Conservation (phyloP, 2,797 vertebrate species). For the Arnoldichthys spilopterus region DNA sequence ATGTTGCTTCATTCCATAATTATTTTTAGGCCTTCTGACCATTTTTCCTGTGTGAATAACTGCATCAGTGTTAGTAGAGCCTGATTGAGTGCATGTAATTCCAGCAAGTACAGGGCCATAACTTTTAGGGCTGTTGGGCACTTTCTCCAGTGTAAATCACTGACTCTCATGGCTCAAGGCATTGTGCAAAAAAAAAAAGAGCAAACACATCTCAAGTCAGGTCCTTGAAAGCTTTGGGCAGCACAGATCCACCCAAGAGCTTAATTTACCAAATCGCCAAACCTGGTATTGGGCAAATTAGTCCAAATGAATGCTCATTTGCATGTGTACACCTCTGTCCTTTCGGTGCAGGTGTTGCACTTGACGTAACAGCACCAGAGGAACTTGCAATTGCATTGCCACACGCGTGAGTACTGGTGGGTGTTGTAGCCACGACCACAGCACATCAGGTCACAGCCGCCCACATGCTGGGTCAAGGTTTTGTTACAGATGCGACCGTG, state of each 20-base stretch:
- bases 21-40: neutral
- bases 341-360: constrained; percentile 98
- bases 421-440: constrained; percentile 98
- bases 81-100: neutral
- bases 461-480: constrained; percentile 89
- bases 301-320: constrained; percentile 84
- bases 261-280: neutral
- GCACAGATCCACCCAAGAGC: neutral
- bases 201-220: neutral
- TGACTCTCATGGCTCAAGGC: neutral
- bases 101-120: neutral
- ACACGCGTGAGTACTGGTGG: constrained; percentile 94
- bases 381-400: constrained; percentile 99
- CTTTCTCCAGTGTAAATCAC: constrained; percentile 29
- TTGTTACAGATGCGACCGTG: constrained; percentile 97
- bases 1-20: neutral
- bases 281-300: neutral
- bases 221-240: neutral
- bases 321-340: constrained; percentile 96
- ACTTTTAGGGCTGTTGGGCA: neutral
- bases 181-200: constrained; percentile 22
- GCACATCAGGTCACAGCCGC: constrained; percentile 96
- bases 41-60: neutral
- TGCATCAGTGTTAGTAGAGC: neutral
- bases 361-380: constrained; percentile 99